Conservation (phyloP, 2,113 vertebrate species). For the Tyrannus savana region DNA sequence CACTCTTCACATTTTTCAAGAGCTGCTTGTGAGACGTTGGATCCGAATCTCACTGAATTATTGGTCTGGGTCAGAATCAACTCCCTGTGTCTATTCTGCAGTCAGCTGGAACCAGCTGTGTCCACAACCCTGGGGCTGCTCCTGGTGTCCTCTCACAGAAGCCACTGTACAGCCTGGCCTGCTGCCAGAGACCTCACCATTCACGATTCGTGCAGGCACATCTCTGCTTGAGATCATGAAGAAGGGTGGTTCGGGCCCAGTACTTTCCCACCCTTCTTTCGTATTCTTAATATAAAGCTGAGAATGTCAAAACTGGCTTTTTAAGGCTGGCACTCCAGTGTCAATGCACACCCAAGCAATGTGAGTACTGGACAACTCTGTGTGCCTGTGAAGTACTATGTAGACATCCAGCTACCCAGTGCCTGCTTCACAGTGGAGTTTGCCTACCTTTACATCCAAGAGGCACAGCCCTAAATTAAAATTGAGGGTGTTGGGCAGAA, state of each 20-base stretch:
- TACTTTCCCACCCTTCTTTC: neutral
- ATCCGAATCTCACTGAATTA: no score
- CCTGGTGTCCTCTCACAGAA: neutral
- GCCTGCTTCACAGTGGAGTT: neutral
- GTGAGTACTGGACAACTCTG: neutral
- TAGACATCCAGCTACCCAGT: neutral
- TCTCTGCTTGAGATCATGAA: no score
- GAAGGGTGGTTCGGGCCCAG: neutral
- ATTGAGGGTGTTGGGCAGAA: neutral
- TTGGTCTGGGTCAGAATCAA: no score
- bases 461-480: neutral
- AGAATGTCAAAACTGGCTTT: neutral
- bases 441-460: rapidly evolving
- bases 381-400: neutral
- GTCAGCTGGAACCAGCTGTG: neutral
- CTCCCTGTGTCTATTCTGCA: neutral
- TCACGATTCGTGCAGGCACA: neutral
- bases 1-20: neutral
- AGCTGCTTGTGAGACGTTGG: neutral
- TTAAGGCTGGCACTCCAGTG: neutral
- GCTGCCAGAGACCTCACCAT: neutral
- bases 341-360: neutral
- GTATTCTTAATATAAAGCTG: neutral
- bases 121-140: neutral
- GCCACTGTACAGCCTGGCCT: neutral